phyloP scores from a whole-genome alignment of 2,113 vertebrate genomes.

The Suncus etruscus region DNA sequence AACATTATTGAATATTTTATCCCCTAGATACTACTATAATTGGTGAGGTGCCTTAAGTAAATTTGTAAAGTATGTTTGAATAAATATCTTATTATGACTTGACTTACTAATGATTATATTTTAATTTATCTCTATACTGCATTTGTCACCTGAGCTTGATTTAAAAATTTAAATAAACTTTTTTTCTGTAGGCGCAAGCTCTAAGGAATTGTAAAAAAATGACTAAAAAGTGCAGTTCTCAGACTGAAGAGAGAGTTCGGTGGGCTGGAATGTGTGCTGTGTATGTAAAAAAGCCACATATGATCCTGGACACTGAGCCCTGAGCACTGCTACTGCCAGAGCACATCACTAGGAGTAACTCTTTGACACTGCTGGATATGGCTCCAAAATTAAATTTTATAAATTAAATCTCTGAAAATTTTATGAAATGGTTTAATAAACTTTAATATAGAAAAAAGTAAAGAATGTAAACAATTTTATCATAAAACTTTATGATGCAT shows the following conservation, averaged over 20 bases:
- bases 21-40: conserved; percentile 4
- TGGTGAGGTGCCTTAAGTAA: conserved; percentile 12
- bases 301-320: no score
- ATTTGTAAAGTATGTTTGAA: conserved; percentile 38
- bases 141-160: conserved; percentile 42
- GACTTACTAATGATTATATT: not conserved
- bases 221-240: not conserved
- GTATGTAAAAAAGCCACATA: no score
- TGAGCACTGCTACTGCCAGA: no score
- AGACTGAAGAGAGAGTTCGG: no score
- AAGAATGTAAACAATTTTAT: not conserved
- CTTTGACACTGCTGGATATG: no score
- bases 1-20: conserved; percentile 29
- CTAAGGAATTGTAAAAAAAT: conserved; percentile 10
- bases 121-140: conserved; percentile 57
- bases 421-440: conserved; percentile 53
- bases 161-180: conserved; percentile 13
- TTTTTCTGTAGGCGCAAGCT: conserved; percentile 43
- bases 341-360: no score
- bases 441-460: conserved; percentile 6
- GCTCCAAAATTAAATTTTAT: no score
- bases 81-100: conserved; percentile 52
- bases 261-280: no score
- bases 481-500: no score
- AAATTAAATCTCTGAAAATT: conserved; percentile 22